Conservation (phyloP, 2,113 vertebrate genomes). For the Isurus oxyrinchus region DNA sequence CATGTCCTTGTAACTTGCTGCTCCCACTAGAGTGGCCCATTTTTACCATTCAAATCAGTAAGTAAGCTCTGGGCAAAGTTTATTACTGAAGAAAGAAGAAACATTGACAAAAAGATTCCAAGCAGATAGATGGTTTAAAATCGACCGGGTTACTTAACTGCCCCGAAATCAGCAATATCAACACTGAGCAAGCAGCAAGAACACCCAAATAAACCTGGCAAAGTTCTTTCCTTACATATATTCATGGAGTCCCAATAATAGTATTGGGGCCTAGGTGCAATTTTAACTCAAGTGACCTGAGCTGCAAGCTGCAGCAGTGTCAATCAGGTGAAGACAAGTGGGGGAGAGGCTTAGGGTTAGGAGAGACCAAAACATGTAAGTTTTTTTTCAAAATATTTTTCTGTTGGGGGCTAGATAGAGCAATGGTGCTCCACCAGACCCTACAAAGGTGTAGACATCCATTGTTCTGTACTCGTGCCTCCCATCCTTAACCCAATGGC, state of each 20-base stretch:
- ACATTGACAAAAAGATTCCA: neutral
- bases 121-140: neutral
- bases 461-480: no score
- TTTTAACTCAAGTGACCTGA: neutral
- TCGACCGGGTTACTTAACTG: neutral
- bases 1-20: neutral
- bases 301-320: neutral
- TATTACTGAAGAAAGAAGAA: neutral
- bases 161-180: neutral
- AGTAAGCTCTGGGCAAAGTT: neutral
- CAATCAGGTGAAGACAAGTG: neutral
- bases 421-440: no score
- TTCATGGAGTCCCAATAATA: neutral
- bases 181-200: neutral
- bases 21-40: neutral
- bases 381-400: no score
- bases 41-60: neutral
- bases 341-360: neutral
- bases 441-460: no score
- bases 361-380: neutral
- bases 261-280: neutral
- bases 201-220: neutral
- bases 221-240: neutral
- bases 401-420: no score
- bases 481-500: no score